phyloP scores from a whole-genome alignment of 2,797 vertebrate genomes.

The Picus viridis region DNA sequence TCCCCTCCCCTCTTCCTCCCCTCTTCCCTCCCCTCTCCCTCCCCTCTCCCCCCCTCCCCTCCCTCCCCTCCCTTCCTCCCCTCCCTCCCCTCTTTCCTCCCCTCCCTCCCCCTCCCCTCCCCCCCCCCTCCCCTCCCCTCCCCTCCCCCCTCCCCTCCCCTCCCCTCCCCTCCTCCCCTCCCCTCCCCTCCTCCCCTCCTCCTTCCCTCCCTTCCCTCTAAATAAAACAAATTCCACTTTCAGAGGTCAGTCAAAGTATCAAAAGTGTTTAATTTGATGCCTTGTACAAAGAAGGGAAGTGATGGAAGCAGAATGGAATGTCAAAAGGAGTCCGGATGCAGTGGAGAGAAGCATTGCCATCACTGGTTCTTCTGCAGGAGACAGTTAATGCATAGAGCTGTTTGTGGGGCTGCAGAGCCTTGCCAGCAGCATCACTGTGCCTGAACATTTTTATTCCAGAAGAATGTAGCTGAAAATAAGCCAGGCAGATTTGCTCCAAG shows the following conservation, averaged over 20 bases:
- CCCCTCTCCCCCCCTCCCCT: too few relatives aligned
- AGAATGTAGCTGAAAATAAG: constrained; percentile 58
- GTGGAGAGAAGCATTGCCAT: constrained; percentile 37
- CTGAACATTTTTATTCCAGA: constrained; percentile 47
- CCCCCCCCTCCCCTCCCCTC: too few relatives aligned
- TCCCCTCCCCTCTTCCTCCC: too few relatives aligned
- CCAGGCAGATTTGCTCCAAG: constrained; percentile 6
- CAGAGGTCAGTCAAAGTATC: constrained; percentile 61
- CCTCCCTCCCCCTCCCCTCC: too few relatives aligned
- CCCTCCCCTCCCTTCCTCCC: too few relatives aligned
- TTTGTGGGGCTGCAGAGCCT: neutral
- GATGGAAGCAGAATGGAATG: constrained; percentile 74
- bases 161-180: too few relatives aligned
- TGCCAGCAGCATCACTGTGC: constrained; percentile 33
- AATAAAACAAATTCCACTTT: constrained; percentile 36
- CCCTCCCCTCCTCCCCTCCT: too few relatives aligned
- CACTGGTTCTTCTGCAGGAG: constrained; percentile 14
- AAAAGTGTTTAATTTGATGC: constrained; percentile 66
- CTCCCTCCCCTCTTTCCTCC: neutral
- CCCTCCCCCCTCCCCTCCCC: too few relatives aligned
- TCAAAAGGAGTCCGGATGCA: constrained; percentile 59
- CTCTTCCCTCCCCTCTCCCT: neutral
- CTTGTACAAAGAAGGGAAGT: constrained; percentile 69
- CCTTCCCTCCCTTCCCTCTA: too few relatives aligned
- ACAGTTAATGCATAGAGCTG: constrained; percentile 43